Evolutionary conservation across 1,140 invertebrate species (phyloP), one percentile per base, ranked within the genome.

Genomic region (Heliconius congener): DNA sequence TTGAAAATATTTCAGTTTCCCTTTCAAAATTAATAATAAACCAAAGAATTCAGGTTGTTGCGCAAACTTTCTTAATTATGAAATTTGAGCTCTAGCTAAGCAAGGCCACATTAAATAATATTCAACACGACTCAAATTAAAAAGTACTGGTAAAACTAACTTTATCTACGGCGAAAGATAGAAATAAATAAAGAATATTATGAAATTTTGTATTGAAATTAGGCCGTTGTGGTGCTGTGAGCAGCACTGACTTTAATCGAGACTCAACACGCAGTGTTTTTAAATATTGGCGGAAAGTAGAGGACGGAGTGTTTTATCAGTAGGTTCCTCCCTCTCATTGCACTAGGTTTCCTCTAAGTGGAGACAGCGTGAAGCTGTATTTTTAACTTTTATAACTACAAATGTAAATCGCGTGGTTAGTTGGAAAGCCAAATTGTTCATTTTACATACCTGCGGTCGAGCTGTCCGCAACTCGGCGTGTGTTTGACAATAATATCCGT

Each of bases 371-470:
- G 42, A 46, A 46, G 42, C 42, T 46, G 42, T 46, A 16, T 46
- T 27, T 66, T 16, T 11, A 30, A 66, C 1, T 30, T 60, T 30
- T 27, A 66, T 27, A 66, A 66, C 60, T 66, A 66, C 30, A 66
- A 27, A 66, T 66, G 60, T 66, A 66, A 66, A 66, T 66, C 60
- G 60, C n/a, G 60, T 30, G 74, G 74, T 34, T 18, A 42, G 27
- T 76, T 66, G n/a, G 37, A 37, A 70, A 70, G 39, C 74, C 74
- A 39, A 76, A 76, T 70, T 55, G 57, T 46, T 39, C 39, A 76
- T 76, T 76, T 76, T 76, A 76, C 57, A 70, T 76, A 76, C 74
- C 74, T 76, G 74, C 74, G 74, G 74, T 76, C 39, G 37, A 37
- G 74, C 66, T 76, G 66, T 50, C 74, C 74, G 39, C 60, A 50